Evolutionary conservation across 2,113 vertebrate species (phyloP).

Genomic region (Gobio gobio): DNA sequence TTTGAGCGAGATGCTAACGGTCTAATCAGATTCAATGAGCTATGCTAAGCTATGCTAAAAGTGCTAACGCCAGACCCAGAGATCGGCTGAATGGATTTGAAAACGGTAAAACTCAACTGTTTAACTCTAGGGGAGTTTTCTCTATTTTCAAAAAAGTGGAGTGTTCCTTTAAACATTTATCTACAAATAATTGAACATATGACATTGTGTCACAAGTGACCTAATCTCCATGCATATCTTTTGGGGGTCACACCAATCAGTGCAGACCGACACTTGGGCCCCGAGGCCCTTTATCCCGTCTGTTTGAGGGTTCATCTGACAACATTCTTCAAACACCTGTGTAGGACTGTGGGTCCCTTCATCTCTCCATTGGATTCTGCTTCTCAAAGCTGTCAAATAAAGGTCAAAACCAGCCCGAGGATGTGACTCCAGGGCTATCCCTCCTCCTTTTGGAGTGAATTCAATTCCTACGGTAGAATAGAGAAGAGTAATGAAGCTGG

Average conservation of each 20-base stretch:
- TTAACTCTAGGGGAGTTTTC: too few relatives aligned
- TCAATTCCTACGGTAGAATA: conserved; percentile 27
- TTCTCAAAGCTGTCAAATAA: conserved; percentile 20
- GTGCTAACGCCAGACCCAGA: too few relatives aligned
- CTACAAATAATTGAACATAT: neutral
- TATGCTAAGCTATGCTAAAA: too few relatives aligned
- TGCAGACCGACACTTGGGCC: neutral
- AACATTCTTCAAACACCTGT: neutral
- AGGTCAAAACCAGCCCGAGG: neutral
- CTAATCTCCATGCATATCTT: neutral
- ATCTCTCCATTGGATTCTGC: conserved; percentile 7
- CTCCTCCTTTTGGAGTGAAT: neutral
- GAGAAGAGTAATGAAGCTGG: neutral
- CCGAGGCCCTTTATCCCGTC: neutral
- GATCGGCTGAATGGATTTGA: too few relatives aligned
- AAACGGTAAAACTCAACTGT: too few relatives aligned
- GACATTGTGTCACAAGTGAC: neutral
- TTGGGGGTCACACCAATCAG: conserved; percentile 17
- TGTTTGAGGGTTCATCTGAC: conserved; percentile 10
- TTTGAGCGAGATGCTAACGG: too few relatives aligned
- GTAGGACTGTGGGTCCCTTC: neutral
- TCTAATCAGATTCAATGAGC: too few relatives aligned
- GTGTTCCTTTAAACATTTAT: neutral
- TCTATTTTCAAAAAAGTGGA: too few relatives aligned
- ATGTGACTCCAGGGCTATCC: neutral